Evolutionary conservation across 2,113 vertebrate genomes (phyloP).

Genomic region (Oreotragus oreotragus): DNA sequence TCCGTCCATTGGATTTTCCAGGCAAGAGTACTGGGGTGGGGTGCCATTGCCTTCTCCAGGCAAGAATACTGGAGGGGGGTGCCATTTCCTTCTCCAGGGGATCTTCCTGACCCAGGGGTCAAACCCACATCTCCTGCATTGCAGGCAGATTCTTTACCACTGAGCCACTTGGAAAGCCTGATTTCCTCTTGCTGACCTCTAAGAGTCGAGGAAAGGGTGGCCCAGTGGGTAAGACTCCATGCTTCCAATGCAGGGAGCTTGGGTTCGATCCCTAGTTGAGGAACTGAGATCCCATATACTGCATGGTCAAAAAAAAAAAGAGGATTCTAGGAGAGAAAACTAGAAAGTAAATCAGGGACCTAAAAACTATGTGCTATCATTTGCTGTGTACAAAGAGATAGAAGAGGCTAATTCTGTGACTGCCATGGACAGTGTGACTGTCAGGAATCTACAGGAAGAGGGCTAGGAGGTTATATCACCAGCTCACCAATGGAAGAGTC

Average conservation of each 20-base stretch:
- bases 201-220: neutral
- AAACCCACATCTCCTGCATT: neutral
- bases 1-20: no score
- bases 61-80: neutral
- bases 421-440: neutral
- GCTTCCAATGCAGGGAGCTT: neutral
- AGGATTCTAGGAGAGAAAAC: constrained; percentile 1
- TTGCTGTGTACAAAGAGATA: neutral
- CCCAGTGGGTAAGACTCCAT: neutral
- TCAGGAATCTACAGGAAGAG: constrained; percentile 13
- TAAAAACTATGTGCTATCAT: neutral
- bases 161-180: neutral
- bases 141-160: neutral
- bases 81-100: neutral
- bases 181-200: neutral
- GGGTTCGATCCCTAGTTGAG: neutral
- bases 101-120: neutral
- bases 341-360: neutral
- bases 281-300: neutral
- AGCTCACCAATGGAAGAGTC: neutral
- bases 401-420: neutral
- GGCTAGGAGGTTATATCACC: neutral
- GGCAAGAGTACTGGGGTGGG: no score
- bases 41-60: no score
- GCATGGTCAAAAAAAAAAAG: neutral